phyloP scores from a whole-genome alignment of 2,113 vertebrate genomes.

The Tamias sibiricus region DNA sequence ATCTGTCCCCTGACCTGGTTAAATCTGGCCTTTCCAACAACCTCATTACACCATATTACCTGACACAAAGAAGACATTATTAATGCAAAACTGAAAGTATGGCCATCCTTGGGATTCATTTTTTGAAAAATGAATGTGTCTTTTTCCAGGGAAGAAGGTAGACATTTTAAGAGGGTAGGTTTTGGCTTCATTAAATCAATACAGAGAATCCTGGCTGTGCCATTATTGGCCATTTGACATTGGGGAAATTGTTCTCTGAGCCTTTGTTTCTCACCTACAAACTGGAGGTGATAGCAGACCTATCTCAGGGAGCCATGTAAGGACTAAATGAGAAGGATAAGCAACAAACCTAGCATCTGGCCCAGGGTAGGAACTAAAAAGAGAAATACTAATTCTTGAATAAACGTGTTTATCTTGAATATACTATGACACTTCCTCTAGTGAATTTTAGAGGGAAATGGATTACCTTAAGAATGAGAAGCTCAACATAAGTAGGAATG shows the following conservation, averaged over 20 bases:
- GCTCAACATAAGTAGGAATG: background rate
- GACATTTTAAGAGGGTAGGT: background rate
- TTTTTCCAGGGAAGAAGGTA: background rate
- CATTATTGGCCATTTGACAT: background rate
- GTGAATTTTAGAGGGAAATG: background rate
- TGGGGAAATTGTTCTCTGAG: background rate
- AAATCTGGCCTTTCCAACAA: background rate
- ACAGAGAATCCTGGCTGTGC: background rate
- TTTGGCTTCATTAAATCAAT: background rate
- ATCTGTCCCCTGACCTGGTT: background rate
- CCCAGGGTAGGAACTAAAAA: background rate
- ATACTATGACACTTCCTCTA: background rate
- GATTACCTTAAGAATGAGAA: background rate
- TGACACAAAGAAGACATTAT: background rate
- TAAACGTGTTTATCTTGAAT: background rate
- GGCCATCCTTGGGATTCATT: background rate
- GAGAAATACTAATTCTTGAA: slow-evolving; percentile 16
- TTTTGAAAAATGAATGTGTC: background rate
- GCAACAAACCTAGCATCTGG: background rate
- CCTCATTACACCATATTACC: background rate
- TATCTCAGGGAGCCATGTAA: background rate
- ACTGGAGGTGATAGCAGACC: background rate
- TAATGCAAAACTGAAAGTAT: background rate
- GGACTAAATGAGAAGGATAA: background rate
- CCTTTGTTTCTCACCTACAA: background rate